These are phyloP conservation scores for Rafetus swinhoei DNA, from an alignment of 2,113 vertebrate genomes.

Conservation along the genomic window DNA sequence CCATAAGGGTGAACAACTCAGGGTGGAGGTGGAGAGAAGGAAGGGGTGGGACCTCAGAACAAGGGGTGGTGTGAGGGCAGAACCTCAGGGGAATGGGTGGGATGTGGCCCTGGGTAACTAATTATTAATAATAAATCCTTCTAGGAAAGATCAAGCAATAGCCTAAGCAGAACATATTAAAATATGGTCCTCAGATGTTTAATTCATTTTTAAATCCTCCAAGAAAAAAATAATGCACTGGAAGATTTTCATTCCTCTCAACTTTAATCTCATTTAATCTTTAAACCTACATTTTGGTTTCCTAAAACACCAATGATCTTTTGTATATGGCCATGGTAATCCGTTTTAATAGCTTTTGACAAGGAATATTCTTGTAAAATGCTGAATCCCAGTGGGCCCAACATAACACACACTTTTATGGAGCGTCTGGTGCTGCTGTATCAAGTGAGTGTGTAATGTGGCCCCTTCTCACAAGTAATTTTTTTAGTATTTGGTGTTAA, in stretches of 20 bases:
- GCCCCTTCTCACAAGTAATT: neutral
- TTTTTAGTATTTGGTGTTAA: neutral
- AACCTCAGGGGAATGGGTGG: too few species aligned
- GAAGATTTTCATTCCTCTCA: slow-evolving; percentile 15
- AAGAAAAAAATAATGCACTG: slow-evolving; percentile 42
- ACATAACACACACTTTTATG: too few species aligned
- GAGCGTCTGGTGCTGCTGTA: too few species aligned
- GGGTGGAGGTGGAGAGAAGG: neutral
- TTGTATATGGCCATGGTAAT: slow-evolving; percentile 49
- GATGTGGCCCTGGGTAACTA: neutral
- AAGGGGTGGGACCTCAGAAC: neutral
- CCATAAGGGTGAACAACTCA: too few species aligned
- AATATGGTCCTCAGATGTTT: slow-evolving; percentile 23
- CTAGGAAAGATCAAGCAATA: neutral
- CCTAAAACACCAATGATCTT: slow-evolving; percentile 39
- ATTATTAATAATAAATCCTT: neutral
- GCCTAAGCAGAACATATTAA: neutral
- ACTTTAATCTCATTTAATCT: slow-evolving; percentile 65
- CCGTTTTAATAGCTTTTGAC: slow-evolving; percentile 55
- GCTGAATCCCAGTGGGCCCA: neutral
- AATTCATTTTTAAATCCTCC: slow-evolving; percentile 8
- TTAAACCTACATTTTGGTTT: slow-evolving; percentile 45
- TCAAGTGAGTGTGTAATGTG: too few species aligned
- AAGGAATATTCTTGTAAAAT: slow-evolving; percentile 45
- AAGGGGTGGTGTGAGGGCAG: too few species aligned